Evolutionary conservation across 2,888 invertebrate genomes (phyloP), one percentile per base, ranked within the genome.

Genomic region (Macropis europaea): DNA sequence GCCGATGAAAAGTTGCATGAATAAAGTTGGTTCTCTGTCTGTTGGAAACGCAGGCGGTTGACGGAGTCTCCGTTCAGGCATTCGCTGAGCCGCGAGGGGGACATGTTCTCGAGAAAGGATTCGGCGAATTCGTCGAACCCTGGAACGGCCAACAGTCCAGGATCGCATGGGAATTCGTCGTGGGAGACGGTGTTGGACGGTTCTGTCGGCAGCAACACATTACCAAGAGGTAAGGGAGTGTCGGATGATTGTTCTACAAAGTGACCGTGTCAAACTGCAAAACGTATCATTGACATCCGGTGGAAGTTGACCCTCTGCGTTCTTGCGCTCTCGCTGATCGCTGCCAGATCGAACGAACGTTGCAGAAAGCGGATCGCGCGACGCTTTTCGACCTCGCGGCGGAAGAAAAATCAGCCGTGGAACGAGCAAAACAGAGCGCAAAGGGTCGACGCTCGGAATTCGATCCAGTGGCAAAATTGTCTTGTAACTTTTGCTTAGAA

Each of bases 141-240:
- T 1, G 82, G 77, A n/a, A 80, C 83, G 3, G 84, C 85, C 1
- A 84, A 76, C 53, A 87, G 86, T 66, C 82, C 86, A 9, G 87
- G 86, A 9, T 62, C 83, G 32, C 84, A 83, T 1, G 79, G 74
- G 9, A 82, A 86, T 17, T 74, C 87, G 4, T 84, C 88, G 13
- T 83, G 87, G 22, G 89, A 88, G 9, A 88, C 84, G 56, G 79
- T 89, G 19, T 88, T 88, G 59, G 89, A 89, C n/a, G n/a, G n/a
- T n/a, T n/a, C n/a, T 43, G 83, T 84, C 66, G 88, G 89, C 79
- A 84, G 82, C 77, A 89, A 88, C 70, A 89, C 88, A 30, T 84
- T 89, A 56, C 89, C 89, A 53, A 83, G 88, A 87, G 89, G 89
- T 90, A 84, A 89, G 89, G 80, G 75, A 80, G 78, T 79, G 76